phyloP scores from a whole-genome alignment of 2,888 invertebrate species.

The Macrosiphum euphorbiae region DNA sequence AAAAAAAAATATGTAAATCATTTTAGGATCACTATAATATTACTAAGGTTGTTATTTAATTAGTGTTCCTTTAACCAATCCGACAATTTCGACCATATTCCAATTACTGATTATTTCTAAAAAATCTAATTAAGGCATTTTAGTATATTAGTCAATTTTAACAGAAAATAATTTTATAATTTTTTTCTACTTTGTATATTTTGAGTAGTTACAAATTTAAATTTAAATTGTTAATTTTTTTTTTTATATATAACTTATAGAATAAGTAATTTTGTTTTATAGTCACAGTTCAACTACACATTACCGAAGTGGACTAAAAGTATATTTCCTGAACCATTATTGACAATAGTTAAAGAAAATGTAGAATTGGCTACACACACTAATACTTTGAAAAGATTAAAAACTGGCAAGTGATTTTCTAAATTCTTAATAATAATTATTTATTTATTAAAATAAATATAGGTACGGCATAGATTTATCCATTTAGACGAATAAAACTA shows the following conservation, averaged over 20 bases:
- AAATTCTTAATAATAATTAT: neutral
- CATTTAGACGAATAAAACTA: neutral
- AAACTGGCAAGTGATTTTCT: conserved; percentile 65
- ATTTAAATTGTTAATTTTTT: neutral
- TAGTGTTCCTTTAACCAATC: too few species aligned
- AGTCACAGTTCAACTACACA: conserved; percentile 71
- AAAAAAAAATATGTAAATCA: too few species aligned
- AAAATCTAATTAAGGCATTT: neutral
- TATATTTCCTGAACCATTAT: conserved; percentile 78
- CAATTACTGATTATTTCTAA: neutral
- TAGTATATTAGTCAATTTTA: neutral
- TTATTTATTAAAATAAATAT: conserved; percentile 1
- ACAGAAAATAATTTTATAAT: neutral
- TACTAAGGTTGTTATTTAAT: too few species aligned
- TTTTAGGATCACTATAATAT: too few species aligned
- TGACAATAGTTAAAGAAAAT: conserved; percentile 70
- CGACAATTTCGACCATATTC: neutral
- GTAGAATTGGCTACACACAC: conserved; percentile 71
- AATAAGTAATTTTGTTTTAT: conserved; percentile 68
- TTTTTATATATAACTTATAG: neutral
- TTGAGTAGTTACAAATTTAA: neutral
- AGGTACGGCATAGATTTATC: neutral
- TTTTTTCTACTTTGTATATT: neutral
- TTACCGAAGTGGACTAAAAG: conserved; percentile 79
- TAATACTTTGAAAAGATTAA: conserved; percentile 70